A percentile compares a stretch with the other conserved stretches of the same genome.
Conservation (phyloP, 2,113 vertebrate genomes). For the Solea solea region DNA sequence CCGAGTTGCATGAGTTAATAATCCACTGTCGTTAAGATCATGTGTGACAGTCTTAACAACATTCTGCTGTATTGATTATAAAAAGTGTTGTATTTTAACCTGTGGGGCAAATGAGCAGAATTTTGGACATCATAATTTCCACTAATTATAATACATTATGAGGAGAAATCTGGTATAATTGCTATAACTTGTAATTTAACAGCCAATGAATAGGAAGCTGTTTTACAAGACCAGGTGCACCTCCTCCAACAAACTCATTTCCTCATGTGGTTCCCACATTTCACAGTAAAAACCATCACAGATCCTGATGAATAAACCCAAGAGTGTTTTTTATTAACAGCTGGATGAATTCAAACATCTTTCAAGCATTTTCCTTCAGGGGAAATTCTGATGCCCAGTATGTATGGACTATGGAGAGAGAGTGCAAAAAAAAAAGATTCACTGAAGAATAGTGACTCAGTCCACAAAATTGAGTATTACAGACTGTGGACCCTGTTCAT, state of each 20-base stretch:
- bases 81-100: not conserved
- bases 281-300: slow-evolving; percentile 2
- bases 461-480: not conserved
- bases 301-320: not conserved
- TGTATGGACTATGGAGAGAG: not conserved
- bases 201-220: not conserved
- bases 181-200: slow-evolving; percentile 5
- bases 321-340: slow-evolving; percentile 3
- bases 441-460: not conserved
- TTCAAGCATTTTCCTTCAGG: not conserved
- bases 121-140: too few species aligned
- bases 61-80: not conserved
- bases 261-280: slow-evolving; percentile 6
- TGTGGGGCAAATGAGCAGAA: too few species aligned
- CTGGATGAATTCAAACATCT: slow-evolving; percentile 8
- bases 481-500: not conserved
- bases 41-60: not conserved
- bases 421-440: not conserved
- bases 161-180: not conserved
- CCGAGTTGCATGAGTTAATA: too few species aligned
- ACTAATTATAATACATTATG: not conserved
- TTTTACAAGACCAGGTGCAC: slow-evolving; percentile 26
- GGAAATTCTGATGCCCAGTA: not conserved
- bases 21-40: too few species aligned
- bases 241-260: not conserved